Conservation (phyloP, 1,140 invertebrate species). For the Drosophila tani region DNA sequence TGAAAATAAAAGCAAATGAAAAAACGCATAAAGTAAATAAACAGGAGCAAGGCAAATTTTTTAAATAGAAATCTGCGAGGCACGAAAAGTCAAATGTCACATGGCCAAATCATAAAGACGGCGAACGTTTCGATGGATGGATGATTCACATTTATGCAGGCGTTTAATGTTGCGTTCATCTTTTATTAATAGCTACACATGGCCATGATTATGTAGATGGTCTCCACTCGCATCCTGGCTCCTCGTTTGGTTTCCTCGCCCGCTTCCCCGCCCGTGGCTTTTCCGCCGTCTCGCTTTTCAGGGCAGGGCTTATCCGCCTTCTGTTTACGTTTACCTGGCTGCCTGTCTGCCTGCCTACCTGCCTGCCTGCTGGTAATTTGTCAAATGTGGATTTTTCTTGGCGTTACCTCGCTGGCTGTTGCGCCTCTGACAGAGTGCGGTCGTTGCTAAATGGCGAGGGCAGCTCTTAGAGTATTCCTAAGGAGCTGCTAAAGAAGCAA, state of each 20-base stretch:
- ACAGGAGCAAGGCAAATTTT: conserved; percentile 11
- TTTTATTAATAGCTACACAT: conserved; percentile 63
- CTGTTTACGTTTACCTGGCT: conserved; percentile 71
- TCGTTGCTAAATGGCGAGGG: conserved; percentile 31
- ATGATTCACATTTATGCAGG: conserved; percentile 51
- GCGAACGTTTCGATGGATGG: conserved; percentile 13
- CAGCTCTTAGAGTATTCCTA: conserved; percentile 5
- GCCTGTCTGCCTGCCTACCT: conserved; percentile 68
- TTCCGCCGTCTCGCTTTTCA: conserved; percentile 10
- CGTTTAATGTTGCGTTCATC: conserved; percentile 64
- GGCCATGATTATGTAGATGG: conserved; percentile 52
- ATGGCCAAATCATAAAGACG: conserved; percentile 24
- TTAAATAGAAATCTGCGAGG: conserved; percentile 38
- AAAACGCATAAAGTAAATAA: conserved; percentile 16
- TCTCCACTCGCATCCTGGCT: conserved; percentile 10
- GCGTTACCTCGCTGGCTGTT: conserved; percentile 52
- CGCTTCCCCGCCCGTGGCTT: conserved; percentile 28
- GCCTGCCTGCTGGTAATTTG: conserved; percentile 73
- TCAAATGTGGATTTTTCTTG: conserved; percentile 69
- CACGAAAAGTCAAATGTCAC: conserved; percentile 65
- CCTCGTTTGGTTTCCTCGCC: background rate
- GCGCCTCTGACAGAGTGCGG: conserved; percentile 38
- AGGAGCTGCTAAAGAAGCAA: too few species aligned
- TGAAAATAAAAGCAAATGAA: conserved; percentile 37
- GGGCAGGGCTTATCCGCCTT: conserved; percentile 28